A percentile compares a stretch with the other conserved stretches of the same genome.
phyloP scores from a whole-genome alignment of 2,888 invertebrate genomes.

The Podabrus alpinus region DNA sequence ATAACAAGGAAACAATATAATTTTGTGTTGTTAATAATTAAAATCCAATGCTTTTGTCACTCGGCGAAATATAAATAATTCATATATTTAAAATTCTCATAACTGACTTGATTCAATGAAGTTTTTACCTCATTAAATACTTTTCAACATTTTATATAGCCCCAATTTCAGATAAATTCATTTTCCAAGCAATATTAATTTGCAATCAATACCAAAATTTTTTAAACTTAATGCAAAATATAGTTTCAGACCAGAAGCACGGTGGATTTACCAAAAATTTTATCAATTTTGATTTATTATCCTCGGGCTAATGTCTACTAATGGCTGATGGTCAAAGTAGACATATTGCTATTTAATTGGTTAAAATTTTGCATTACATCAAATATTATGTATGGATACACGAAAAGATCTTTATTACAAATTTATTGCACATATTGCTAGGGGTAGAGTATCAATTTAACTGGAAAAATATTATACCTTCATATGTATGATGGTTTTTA shows the following conservation, averaged over 20 bases:
- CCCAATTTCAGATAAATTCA: too few relatives aligned
- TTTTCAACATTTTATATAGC: too few relatives aligned
- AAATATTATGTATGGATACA: not conserved
- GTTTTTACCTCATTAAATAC: too few relatives aligned
- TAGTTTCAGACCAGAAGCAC: not conserved
- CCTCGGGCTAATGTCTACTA: not conserved
- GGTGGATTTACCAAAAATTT: not conserved
- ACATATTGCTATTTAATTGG: not conserved
- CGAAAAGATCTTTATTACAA: not conserved
- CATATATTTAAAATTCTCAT: too few relatives aligned
- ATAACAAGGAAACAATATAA: not conserved
- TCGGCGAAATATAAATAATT: not conserved
- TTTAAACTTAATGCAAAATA: not conserved
- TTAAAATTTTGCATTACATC: not conserved
- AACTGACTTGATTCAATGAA: too few relatives aligned
- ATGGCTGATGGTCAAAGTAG: not conserved
- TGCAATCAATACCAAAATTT: not conserved
- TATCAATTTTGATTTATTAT: not conserved
- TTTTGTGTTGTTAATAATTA: not conserved
- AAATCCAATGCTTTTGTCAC: not conserved
- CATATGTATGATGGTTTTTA: not conserved
- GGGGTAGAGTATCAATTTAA: not conserved
- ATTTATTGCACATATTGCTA: not conserved
- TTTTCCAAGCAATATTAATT: too few relatives aligned
- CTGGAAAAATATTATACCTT: too few relatives aligned